phyloP scores from a whole-genome alignment of 2,113 vertebrate species.

The Thalassoma bifasciatum region DNA sequence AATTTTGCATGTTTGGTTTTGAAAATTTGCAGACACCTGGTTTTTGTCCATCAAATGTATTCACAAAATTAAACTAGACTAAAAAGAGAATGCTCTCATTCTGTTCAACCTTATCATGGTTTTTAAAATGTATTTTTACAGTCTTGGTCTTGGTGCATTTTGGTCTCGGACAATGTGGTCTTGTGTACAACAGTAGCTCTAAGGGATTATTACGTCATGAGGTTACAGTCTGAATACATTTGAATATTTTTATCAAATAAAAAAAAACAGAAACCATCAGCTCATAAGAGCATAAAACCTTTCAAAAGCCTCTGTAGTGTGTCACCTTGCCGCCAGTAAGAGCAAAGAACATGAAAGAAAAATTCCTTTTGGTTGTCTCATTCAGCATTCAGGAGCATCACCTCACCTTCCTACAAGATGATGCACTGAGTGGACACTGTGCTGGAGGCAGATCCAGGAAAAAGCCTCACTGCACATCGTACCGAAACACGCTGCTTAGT shows the following conservation, averaged over 20 bases:
- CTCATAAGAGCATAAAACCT: not conserved
- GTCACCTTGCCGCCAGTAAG: not conserved
- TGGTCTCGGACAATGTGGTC: too few species aligned
- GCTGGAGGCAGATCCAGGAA: slow-evolving; percentile 13
- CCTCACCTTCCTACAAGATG: slow-evolving; percentile 58
- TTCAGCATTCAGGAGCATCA: slow-evolving; percentile 27
- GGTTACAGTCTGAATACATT: too few species aligned
- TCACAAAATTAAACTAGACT: too few species aligned
- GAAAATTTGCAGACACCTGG: too few species aligned
- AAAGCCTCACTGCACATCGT: slow-evolving; percentile 15
- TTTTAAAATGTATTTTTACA: too few species aligned
- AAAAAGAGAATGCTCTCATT: too few species aligned
- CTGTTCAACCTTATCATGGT: too few species aligned
- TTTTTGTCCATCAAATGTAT: too few species aligned
- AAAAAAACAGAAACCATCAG: not conserved
- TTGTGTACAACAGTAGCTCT: too few species aligned
- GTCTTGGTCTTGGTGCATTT: too few species aligned
- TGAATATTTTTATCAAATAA: not conserved
- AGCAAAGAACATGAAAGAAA: not conserved
- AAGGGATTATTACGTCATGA: too few species aligned
- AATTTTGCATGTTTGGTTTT: too few species aligned
- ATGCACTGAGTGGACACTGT: slow-evolving; percentile 43
- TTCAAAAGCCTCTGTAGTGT: not conserved
- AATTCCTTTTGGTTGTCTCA: not conserved
- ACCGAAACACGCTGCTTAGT: slow-evolving; percentile 42